Conservation (phyloP, 2,113 vertebrate genomes). For the Charadrius vociferus region DNA sequence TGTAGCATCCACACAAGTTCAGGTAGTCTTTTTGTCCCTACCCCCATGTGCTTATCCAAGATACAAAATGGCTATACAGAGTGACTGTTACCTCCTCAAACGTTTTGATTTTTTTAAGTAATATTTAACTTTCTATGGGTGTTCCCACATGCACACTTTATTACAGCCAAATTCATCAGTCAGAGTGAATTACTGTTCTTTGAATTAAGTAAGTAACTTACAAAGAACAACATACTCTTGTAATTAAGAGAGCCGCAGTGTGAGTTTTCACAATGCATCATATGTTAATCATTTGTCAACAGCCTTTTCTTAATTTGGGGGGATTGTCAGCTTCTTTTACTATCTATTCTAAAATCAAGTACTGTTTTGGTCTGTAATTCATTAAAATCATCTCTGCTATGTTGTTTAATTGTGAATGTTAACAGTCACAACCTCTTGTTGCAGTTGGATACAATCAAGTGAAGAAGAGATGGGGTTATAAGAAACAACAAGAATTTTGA, state of each 20-base stretch:
- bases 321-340: background rate
- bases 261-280: background rate
- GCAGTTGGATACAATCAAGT: background rate
- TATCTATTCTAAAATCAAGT: background rate
- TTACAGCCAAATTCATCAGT: rapidly evolving
- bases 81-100: background rate
- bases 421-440: background rate
- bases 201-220: background rate
- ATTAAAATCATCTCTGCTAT: background rate
- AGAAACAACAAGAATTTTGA: background rate
- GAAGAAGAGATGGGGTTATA: rapidly evolving
- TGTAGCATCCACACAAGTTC: background rate
- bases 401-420: background rate
- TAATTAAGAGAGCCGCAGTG: background rate
- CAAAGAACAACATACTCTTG: background rate
- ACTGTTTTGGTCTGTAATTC: background rate
- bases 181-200: background rate
- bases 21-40: background rate
- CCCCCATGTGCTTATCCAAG: rapidly evolving
- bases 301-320: background rate
- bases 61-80: rapidly evolving
- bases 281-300: background rate
- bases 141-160: rapidly evolving
- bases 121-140: background rate
- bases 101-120: background rate